These are phyloP conservation scores for Microctonus aethiopoides DNA, from an alignment of 2,888 invertebrate species.

Conservation along the genomic window DNA sequence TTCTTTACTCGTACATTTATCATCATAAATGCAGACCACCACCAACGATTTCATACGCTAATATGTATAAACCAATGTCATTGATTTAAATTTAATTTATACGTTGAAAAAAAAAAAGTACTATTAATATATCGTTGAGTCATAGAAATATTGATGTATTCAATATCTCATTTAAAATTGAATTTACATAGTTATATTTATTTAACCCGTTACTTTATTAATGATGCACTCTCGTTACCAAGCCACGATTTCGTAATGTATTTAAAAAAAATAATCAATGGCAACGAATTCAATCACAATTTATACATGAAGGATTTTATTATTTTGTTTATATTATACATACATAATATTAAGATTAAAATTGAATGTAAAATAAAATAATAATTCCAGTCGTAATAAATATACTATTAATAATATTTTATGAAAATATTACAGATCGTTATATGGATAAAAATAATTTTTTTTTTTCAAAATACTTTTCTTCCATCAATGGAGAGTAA, in stretches of 20 bases:
- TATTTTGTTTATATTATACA: not conserved
- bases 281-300: not conserved
- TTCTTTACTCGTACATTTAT: not conserved
- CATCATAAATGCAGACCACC: not conserved
- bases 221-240: not conserved
- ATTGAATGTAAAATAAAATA: no score
- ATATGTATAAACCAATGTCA: not conserved
- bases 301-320: not conserved
- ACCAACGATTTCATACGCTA: not conserved
- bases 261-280: not conserved
- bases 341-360: no score
- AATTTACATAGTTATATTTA: not conserved
- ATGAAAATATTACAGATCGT: no score
- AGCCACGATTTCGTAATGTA: not conserved
- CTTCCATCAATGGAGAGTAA: no score
- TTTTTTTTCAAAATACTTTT: no score
- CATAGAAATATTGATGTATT: not conserved
- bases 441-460: no score
- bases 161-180: not conserved
- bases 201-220: not conserved
- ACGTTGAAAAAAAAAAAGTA: not conserved
- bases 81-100: not conserved
- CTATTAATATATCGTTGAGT: not conserved
- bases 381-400: no score
- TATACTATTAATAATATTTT: no score